These are phyloP conservation scores for Alligator mississippiensis DNA, from an alignment of 2,113 vertebrate genomes.

Conservation along the genomic window DNA sequence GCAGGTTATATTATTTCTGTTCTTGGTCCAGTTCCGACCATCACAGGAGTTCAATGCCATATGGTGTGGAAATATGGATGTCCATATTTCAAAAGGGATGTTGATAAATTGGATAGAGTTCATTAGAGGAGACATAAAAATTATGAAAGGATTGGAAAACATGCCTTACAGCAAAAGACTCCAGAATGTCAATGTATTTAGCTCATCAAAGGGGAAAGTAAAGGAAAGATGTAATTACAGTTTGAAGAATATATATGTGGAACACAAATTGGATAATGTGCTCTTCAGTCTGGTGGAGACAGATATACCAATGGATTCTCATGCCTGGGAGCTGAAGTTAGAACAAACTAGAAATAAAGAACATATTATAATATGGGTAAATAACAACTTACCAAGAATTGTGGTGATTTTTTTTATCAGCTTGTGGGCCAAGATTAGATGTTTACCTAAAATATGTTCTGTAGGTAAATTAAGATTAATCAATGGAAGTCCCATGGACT, in stretches of 20 bases:
- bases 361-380: neutral
- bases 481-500: too few species aligned
- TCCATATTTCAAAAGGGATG: neutral
- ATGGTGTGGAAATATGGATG: neutral
- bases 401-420: too few species aligned
- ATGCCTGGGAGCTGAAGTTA: neutral
- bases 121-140: neutral
- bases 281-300: neutral
- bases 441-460: too few species aligned
- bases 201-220: neutral
- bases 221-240: neutral
- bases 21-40: too few species aligned
- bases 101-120: neutral
- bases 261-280: neutral
- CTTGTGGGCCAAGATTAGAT: too few species aligned
- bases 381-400: neutral
- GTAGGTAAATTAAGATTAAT: too few species aligned
- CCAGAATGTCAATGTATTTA: neutral
- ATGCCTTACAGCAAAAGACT: neutral
- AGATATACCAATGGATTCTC: neutral
- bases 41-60: too few species aligned
- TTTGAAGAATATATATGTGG: neutral
- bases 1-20: neutral
- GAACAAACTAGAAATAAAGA: neutral
- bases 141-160: neutral